Evolutionary conservation across 2,113 vertebrate species (phyloP).

Genomic region (Panthera uncia): DNA sequence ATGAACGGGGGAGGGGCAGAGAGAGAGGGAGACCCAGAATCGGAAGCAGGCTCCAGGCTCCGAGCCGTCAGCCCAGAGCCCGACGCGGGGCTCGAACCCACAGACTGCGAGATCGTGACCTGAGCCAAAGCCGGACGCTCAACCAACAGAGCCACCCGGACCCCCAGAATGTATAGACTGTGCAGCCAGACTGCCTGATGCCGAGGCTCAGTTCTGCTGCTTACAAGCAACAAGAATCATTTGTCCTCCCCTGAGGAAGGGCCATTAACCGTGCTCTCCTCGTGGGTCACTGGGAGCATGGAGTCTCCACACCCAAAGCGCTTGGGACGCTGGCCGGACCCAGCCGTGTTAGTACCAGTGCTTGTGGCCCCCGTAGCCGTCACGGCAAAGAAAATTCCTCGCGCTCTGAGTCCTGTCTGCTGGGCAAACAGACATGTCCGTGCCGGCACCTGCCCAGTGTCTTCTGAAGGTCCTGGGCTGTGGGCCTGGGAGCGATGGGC

Average conservation of each 20-base stretch:
- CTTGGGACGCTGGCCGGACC: too few relatives aligned
- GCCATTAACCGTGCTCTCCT: accelerated
- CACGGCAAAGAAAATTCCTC: accelerated
- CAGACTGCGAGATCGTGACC: too few relatives aligned
- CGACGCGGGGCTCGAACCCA: accelerated
- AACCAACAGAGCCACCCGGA: too few relatives aligned
- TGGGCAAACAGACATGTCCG: not conserved
- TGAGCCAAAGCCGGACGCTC: too few relatives aligned
- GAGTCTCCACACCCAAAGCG: accelerated
- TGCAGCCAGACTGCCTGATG: not conserved
- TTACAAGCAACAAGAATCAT: not conserved
- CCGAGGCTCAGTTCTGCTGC: not conserved
- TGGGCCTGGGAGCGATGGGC: accelerated
- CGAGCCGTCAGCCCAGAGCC: too few relatives aligned
- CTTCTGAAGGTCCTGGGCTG: not conserved
- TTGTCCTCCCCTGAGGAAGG: not conserved
- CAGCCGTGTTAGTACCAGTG: accelerated
- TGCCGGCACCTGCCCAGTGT: too few relatives aligned
- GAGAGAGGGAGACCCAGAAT: too few relatives aligned
- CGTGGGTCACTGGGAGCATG: accelerated
- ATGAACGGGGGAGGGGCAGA: too few relatives aligned
- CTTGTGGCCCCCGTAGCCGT: accelerated
- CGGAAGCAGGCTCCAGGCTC: too few relatives aligned
- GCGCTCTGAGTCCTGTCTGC: too few relatives aligned
- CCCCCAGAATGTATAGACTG: not conserved